A percentile compares a stretch with the other conserved stretches of the same genome.
These are phyloP conservation scores for Chlamydotis undulata DNA, from an alignment of 2,113 vertebrate species.

Conservation along the genomic window DNA sequence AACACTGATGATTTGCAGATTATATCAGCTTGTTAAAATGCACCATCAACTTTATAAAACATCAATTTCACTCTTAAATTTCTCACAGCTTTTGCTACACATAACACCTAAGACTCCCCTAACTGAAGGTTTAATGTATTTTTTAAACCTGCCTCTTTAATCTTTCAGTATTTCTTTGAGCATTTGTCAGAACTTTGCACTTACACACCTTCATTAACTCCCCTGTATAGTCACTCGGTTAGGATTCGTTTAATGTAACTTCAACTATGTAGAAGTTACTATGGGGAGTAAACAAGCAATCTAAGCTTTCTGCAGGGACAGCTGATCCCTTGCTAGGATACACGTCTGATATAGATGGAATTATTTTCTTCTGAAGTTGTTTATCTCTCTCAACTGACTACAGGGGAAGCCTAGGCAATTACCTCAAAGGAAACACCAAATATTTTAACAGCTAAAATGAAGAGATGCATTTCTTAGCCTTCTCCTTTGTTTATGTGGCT, in stretches of 20 bases:
- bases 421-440: constrained; percentile 32
- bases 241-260: constrained; percentile 26
- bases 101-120: neutral
- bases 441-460: constrained; percentile 41
- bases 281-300: constrained; percentile 17
- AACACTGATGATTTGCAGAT: neutral
- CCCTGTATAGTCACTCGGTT: neutral
- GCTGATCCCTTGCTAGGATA: constrained; percentile 23
- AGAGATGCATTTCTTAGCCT: neutral
- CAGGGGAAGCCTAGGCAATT: neutral
- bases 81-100: neutral
- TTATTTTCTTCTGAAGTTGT: constrained; percentile 51
- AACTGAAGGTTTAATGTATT: constrained; percentile 61
- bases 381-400: constrained; percentile 18
- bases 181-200: constrained; percentile 54
- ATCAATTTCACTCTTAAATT: neutral
- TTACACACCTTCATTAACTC: constrained; percentile 50
- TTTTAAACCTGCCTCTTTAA: constrained; percentile 62
- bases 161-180: constrained; percentile 56
- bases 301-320: constrained; percentile 44
- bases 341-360: neutral
- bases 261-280: neutral
- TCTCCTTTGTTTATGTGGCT: neutral
- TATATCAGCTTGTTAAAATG: constrained; percentile 33
- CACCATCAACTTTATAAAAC: constrained; percentile 14